These are phyloP conservation scores for zebrafish (Danio rerio) DNA, from an alignment of 2,113 vertebrate species.

Conservation along the genomic window GRCz12tu NC_133198.1:25831001-25831500, in stretches of 20 bases:
- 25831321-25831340: neutral
- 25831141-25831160: conserved; percentile 69
- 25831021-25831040: conserved; percentile 58
- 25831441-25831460: no score
- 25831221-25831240: conserved; percentile 29
- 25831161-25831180: conserved; percentile 72
- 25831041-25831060: conserved; percentile 55
- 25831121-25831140: conserved; percentile 66
- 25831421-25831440: no score
- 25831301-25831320: conserved; percentile 9
- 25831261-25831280: conserved; percentile 36
- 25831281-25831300: conserved; percentile 8
- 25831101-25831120: conserved; percentile 77
- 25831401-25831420: neutral
- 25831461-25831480: no score
- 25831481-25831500: no score
- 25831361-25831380: neutral
- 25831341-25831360: neutral
- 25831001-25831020: conserved; percentile 61
- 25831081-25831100: conserved; percentile 64
- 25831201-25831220: conserved; percentile 72
- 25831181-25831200: conserved; percentile 70
- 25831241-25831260: conserved; percentile 33
- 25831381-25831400: neutral
- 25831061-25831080: conserved; percentile 59